Base-by-base conservation (phyloP, 2,113 vertebrate genomes). In the Tupaia chinensis region DNA sequence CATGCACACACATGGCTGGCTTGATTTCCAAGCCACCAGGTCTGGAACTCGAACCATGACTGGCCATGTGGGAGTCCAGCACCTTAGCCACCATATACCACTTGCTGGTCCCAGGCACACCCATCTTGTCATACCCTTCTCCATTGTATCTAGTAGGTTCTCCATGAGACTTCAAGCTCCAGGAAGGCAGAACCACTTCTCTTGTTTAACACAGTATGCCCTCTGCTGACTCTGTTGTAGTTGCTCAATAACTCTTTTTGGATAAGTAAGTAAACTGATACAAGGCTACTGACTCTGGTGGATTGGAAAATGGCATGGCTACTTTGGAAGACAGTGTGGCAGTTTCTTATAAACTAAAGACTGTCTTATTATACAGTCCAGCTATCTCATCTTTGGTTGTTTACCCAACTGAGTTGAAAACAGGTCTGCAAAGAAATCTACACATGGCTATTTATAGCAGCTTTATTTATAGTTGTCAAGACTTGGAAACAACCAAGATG, bases 131-230 rank as follows among this genome's bases (percentile, higher is more conserved):
- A 6, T 3, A 11, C 15, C 7, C 25, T 93, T 25, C 19, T 44
- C 44, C 2, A 0, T 58, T 9, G n/a, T 1, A 3, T 32, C 17
- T n/a, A 29, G n/a, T 1, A 17, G 4, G 34, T 68, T 53, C 27
- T n/a, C 63, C 7, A 1, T 0, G 0, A 25, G 23, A 23, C 3
- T 1, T 7, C 20, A 69, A 44, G 14, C 27, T 81, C 12, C 60
- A 22, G 32, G 22, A 63, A 78, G 88, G 61, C 22, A 25, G 63
- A 76, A 0, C 56, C 7, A 0, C 34, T 32, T 72, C 29, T 56
- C 10, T 78, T 25, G n/a, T 22, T 44, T 60, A 10, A 11, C 54
- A 53, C 6, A 1, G 53, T 34, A 5, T 65, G 81, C n/a, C 61
- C 56, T 7, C 0, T 3, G 65, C 65, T 29, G 13, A 56, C 4